These are phyloP conservation scores for Gorsachius magnificus DNA, from an alignment of 2,797 vertebrate genomes.

Conservation along the genomic window DNA sequence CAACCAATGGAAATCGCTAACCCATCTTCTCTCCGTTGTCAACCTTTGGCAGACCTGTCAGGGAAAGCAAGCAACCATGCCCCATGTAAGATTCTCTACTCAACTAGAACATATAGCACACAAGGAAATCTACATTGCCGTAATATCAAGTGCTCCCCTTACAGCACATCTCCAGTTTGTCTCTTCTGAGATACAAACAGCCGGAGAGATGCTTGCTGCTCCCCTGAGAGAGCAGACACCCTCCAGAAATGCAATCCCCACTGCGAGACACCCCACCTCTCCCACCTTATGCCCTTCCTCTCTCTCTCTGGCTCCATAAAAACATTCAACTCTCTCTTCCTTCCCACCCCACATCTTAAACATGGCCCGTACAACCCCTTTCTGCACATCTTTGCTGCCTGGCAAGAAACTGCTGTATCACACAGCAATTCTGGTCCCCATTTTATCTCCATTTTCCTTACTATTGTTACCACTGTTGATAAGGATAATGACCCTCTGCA, in stretches of 20 bases:
- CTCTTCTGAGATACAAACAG: background rate
- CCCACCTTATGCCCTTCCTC: background rate
- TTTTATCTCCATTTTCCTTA: background rate
- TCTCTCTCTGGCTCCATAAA: background rate
- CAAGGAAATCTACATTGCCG: background rate
- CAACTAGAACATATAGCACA: background rate
- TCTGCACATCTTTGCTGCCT: background rate
- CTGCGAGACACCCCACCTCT: background rate
- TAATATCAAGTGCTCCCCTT: background rate
- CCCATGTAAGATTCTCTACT: background rate
- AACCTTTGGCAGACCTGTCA: constrained; percentile 25
- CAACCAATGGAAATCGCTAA: constrained; percentile 21
- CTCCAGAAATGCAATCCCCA: background rate
- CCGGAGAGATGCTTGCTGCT: background rate
- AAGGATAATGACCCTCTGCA: background rate
- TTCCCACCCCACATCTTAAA: background rate
- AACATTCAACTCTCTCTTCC: background rate
- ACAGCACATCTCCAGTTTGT: background rate
- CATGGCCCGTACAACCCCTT: background rate
- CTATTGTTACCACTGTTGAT: background rate
- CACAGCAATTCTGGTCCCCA: background rate
- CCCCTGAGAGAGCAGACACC: fast-evolving
- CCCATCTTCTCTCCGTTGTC: background rate
- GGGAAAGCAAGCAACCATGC: background rate
- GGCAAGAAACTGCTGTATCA: background rate